Conservation (phyloP, 2,797 vertebrate species). For the Ibycter americanus region DNA sequence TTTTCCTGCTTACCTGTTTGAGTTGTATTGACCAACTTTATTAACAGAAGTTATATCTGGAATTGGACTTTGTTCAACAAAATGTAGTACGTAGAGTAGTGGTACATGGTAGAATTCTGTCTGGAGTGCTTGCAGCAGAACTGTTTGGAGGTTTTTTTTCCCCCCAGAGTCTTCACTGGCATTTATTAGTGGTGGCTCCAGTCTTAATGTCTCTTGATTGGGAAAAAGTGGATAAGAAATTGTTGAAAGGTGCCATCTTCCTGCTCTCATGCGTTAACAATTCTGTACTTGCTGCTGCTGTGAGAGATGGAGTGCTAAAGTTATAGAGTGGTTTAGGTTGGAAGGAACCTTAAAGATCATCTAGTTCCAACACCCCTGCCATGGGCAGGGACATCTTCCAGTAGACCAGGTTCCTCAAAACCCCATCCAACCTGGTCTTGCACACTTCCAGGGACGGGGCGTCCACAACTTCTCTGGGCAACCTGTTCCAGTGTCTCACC, state of each 20-base stretch:
- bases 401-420: no score
- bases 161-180: background rate
- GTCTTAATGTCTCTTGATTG: background rate
- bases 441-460: accelerated
- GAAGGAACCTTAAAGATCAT: no score
- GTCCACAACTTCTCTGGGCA: background rate
- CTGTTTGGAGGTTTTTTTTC: background rate
- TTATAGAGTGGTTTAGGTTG: no score
- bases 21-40: background rate
- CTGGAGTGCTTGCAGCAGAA: background rate
- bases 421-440: background rate
- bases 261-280: background rate
- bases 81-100: background rate
- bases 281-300: background rate
- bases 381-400: no score
- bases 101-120: background rate
- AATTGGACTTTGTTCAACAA: background rate
- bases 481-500: background rate
- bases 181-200: background rate
- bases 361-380: no score
- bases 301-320: background rate
- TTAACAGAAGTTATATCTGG: background rate
- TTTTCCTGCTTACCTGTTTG: background rate
- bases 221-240: background rate
- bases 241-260: background rate